Base-by-base conservation (phyloP, 2,888 invertebrate species). In the Zygothrica quintamaculata region DNA sequence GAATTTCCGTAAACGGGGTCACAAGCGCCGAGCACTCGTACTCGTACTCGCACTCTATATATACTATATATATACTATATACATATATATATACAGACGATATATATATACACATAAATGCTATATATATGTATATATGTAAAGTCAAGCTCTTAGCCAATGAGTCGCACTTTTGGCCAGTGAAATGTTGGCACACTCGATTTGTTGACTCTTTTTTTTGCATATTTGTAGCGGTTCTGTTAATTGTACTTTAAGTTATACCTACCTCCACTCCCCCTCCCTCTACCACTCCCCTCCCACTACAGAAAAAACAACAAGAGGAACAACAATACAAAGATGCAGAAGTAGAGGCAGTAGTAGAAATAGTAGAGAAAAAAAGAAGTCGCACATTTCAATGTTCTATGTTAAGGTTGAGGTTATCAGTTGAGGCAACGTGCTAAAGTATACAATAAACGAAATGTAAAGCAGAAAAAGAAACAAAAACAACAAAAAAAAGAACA, bases 1-100 rank as follows among this genome's bases (percentile, higher is more conserved):
- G 84, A 80, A 80, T 80, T 77, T 64, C 70, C 80, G 62, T 73
- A 62, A 80, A 80, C 84, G 80, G 84, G 80, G 84, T 81, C 80
- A 81, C 52, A 69, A 70, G 62, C 65, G 34, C 62, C 65, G 67
- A 66, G 66, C 64, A 66, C 73, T 26, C 48, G 53, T 33, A 34
- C 51, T 37, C 37, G 26, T 58, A 22, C 18, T 22, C 18, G 18
- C 5, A n/a, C n/a, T n/a, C n/a, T n/a, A n/a, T n/a, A n/a, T n/a
- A n/a, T n/a, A n/a, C n/a, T n/a, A n/a, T n/a, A n/a, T n/a, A n/a
- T n/a, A n/a, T n/a, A n/a, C n/a, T n/a, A n/a, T n/a, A n/a, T n/a
- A n/a, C n/a, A n/a, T n/a, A n/a, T n/a, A n/a, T n/a, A n/a, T n/a
- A n/a, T n/a, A n/a, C n/a, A n/a, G n/a, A n/a, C n/a, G n/a, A n/a